These are phyloP conservation scores for Cinara cedri DNA, from an alignment of 2,888 invertebrate genomes.

Conservation along the genomic window DNA sequence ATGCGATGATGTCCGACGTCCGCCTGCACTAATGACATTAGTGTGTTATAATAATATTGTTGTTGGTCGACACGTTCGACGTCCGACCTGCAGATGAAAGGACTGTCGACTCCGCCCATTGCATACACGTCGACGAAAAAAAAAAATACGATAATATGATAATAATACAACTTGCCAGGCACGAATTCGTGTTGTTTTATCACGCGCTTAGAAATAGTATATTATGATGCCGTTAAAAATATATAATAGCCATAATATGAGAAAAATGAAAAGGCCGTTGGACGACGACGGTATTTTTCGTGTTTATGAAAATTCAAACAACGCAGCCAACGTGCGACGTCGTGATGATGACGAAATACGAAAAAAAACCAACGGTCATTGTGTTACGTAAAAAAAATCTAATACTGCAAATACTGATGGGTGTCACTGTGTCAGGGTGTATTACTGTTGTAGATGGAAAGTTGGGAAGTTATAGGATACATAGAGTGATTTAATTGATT, in stretches of 20 bases:
- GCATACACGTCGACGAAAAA: not conserved
- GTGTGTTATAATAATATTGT: constrained; percentile 6
- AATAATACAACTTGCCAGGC: not conserved
- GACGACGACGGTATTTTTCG: not conserved
- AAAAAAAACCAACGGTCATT: too few relatives aligned
- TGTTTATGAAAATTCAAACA: too few relatives aligned
- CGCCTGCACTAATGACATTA: constrained; percentile 29
- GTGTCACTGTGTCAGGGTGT: too few relatives aligned
- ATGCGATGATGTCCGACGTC: too few relatives aligned
- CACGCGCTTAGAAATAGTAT: not conserved
- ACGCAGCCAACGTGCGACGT: too few relatives aligned
- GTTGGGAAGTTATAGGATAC: too few relatives aligned
- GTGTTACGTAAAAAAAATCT: too few relatives aligned
- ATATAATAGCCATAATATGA: not conserved
- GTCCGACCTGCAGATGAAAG: constrained; percentile 9
- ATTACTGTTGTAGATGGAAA: too few relatives aligned
- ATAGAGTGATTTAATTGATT: too few relatives aligned
- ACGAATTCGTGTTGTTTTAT: constrained; percentile 2
- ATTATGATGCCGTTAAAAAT: not conserved
- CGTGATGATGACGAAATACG: too few relatives aligned
- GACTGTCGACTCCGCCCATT: not conserved
- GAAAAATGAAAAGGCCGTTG: not conserved
- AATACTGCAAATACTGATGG: too few relatives aligned
- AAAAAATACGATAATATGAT: not conserved
- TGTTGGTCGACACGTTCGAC: not conserved